Evolutionary conservation across 2,113 vertebrate genomes (phyloP).

Genomic region (Aphyosemion australe): DNA sequence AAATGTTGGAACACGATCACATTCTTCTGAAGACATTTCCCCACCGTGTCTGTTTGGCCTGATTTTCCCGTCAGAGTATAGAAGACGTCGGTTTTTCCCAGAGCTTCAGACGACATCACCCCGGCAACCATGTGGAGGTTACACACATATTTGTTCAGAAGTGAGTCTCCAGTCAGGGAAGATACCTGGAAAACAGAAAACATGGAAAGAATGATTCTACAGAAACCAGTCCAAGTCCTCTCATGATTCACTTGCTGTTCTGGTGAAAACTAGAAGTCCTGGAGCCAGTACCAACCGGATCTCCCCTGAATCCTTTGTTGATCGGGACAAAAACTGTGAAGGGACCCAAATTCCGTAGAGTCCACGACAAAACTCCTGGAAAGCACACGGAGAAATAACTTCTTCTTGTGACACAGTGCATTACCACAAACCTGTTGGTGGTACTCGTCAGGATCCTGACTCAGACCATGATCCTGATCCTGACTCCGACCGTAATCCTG

Average conservation of each 20-base stretch:
- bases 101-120: conserved; percentile 73
- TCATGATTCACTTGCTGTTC: not conserved
- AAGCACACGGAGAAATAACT: no score
- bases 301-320: conserved; percentile 83
- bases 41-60: conserved; percentile 78
- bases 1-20: no score
- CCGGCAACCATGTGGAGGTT: conserved; percentile 90
- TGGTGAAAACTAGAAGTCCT: not conserved
- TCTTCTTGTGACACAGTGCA: no score
- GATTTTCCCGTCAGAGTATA: conserved; percentile 88
- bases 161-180: conserved; percentile 72
- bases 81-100: conserved; percentile 79
- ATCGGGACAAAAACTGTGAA: conserved; percentile 89
- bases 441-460: no score
- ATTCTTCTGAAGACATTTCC: conserved; percentile 42
- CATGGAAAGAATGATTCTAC: no score
- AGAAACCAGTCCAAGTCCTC: no score
- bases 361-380: conserved; percentile 68
- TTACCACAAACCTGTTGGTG: no score
- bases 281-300: conserved; percentile 53
- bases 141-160: conserved; percentile 81
- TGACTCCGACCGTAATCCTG: not conserved
- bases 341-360: conserved; percentile 84
- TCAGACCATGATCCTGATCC: no score
- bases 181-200: conserved; percentile 69